Evolutionary conservation across 2,113 vertebrate species (phyloP).

Genomic region (Isichthys henryi): DNA sequence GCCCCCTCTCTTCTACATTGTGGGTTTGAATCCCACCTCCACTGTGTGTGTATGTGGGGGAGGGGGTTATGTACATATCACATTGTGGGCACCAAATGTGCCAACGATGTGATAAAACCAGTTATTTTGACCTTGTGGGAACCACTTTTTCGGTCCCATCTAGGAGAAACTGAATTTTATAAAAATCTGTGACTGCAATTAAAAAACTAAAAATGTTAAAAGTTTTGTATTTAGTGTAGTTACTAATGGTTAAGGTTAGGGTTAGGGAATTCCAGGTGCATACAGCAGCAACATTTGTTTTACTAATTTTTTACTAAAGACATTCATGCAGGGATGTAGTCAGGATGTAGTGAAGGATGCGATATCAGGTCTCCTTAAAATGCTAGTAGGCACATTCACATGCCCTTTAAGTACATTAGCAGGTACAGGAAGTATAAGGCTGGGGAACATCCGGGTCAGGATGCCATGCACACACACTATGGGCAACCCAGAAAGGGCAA

Average conservation of each 20-base stretch:
- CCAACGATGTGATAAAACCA: too few relatives aligned
- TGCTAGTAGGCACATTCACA: not conserved
- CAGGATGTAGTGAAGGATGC: not conserved
- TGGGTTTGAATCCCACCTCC: not conserved
- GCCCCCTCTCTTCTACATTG: not conserved
- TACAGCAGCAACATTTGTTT: not conserved
- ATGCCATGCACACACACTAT: not conserved
- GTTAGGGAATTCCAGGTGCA: not conserved
- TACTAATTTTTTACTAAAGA: not conserved
- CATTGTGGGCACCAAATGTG: too few relatives aligned
- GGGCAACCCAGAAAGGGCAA: not conserved
- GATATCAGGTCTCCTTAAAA: not conserved
- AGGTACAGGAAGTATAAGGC: not conserved
- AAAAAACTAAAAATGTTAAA: too few relatives aligned
- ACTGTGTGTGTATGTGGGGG: not conserved
- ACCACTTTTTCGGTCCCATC: too few relatives aligned
- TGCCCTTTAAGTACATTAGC: not conserved
- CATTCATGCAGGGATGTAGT: not conserved
- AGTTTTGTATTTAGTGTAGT: too few relatives aligned
- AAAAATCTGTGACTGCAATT: too few relatives aligned
- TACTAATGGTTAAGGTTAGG: too few relatives aligned
- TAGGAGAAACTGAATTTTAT: too few relatives aligned
- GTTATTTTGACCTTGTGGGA: too few relatives aligned
- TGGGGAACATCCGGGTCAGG: not conserved
- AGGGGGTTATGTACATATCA: not conserved